These are phyloP conservation scores for Oreocharis arfaki DNA, from an alignment of 2,113 vertebrate species.

Conservation along the genomic window DNA sequence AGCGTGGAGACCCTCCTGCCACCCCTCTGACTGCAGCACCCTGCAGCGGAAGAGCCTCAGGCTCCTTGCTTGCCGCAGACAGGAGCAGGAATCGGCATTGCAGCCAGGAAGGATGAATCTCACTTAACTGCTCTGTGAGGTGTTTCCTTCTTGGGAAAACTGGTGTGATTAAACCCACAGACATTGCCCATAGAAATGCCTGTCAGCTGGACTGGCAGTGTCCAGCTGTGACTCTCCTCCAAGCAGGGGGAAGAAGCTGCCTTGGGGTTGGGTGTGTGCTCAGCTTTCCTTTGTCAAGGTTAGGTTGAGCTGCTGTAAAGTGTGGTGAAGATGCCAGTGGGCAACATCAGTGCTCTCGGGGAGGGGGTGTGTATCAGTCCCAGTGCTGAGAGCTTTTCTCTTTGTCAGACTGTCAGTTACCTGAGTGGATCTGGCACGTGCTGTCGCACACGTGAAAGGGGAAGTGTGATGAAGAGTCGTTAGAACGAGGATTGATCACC, in stretches of 20 bases:
- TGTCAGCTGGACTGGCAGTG: neutral
- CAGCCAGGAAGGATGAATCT: neutral
- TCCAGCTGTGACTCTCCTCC: neutral
- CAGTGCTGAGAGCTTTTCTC: neutral
- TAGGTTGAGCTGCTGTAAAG: neutral
- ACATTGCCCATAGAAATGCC: neutral
- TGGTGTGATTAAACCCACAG: neutral
- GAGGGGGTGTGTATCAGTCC: neutral
- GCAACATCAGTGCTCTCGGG: neutral
- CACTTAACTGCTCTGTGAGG: neutral
- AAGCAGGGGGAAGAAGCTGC: neutral
- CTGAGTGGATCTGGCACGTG: neutral
- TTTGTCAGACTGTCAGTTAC: neutral
- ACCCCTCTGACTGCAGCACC: neutral
- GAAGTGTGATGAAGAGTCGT: neutral
- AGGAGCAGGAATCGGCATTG: neutral
- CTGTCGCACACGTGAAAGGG: neutral
- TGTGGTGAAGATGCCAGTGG: neutral
- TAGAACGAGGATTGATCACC: neutral
- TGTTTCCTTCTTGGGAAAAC: neutral
- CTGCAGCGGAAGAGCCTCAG: neutral
- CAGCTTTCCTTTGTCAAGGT: neutral
- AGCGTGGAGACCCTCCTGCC: accelerated
- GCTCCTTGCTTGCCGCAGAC: neutral
- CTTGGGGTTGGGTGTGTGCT: neutral